Percentiles rank a stretch among this genome's conserved stretches.
Conservation (phyloP, 2,888 invertebrate genomes). For the Drosophila testacea region DNA sequence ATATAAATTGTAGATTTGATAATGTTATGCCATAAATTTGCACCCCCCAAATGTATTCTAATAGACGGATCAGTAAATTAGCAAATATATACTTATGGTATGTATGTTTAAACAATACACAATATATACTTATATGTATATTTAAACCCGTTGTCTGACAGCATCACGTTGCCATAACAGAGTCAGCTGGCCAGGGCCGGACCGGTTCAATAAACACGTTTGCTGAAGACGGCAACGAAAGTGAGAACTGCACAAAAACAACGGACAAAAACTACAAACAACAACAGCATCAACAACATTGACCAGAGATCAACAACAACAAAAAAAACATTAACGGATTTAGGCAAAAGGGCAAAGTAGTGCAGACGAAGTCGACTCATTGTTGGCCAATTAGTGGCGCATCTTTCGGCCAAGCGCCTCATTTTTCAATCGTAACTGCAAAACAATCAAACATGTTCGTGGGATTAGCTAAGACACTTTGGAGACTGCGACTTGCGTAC, state of each 20-base stretch:
- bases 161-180: slow-evolving; percentile 30
- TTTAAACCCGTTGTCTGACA: slow-evolving; percentile 22
- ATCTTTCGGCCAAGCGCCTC: slow-evolving; percentile 44
- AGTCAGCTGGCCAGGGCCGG: slow-evolving; percentile 59
- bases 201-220: slow-evolving; percentile 58
- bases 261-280: slow-evolving; percentile 1
- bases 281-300: not conserved
- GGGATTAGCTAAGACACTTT: slow-evolving; percentile 19
- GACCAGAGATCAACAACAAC: not conserved
- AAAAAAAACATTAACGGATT: not conserved
- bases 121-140: not conserved
- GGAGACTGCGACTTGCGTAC: slow-evolving; percentile 8
- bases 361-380: slow-evolving; percentile 35
- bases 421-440: slow-evolving; percentile 66
- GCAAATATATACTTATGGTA: slow-evolving; percentile 35
- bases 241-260: slow-evolving; percentile 60
- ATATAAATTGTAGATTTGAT: slow-evolving; percentile 16
- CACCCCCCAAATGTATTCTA: slow-evolving; percentile 58
- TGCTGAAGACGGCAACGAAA: slow-evolving; percentile 52
- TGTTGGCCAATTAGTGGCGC: slow-evolving; percentile 49
- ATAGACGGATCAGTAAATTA: slow-evolving; percentile 50
- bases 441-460: slow-evolving; percentile 48
- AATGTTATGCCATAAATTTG: slow-evolving; percentile 54
- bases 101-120: not conserved
- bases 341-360: slow-evolving; percentile 52